phyloP scores from a whole-genome alignment of 1,140 invertebrate species.

The Brachionus rubens region DNA sequence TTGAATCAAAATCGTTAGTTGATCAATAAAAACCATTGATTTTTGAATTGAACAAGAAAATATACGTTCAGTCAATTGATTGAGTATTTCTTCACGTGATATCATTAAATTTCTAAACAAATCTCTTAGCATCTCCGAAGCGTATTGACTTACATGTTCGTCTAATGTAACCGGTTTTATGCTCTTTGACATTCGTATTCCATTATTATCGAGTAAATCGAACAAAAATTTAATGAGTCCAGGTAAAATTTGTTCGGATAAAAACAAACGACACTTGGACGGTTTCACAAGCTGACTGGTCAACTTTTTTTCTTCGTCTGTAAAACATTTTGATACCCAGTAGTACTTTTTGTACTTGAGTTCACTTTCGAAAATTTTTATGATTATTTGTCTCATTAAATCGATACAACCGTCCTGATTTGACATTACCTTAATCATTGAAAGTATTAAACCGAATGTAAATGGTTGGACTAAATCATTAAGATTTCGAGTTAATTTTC shows the following conservation, averaged over 20 bases:
- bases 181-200: conserved; percentile 3
- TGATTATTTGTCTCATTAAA: conserved; percentile 4
- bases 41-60: conserved; percentile 13
- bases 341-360: conserved; percentile 33
- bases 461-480: conserved; percentile 29
- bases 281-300: not conserved
- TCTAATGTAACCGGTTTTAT: not conserved
- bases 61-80: conserved; percentile 28
- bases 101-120: conserved; percentile 3
- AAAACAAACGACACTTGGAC: conserved; percentile 38
- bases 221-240: conserved; percentile 33
- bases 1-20: conserved; percentile 28
- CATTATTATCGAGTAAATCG: conserved; percentile 26
- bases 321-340: conserved; percentile 37
- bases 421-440: conserved; percentile 10
- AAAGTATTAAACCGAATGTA: conserved; percentile 25
- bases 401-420: conserved; percentile 32
- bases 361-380: conserved; percentile 41
- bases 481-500: not conserved
- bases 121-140: conserved; percentile 30
- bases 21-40: conserved; percentile 39
- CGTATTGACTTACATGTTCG: not conserved
- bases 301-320: conserved; percentile 35
- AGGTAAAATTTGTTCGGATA: not conserved
- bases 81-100: conserved; percentile 9